phyloP scores from a whole-genome alignment of 2,888 invertebrate genomes.

The Nowickia ferox region DNA sequence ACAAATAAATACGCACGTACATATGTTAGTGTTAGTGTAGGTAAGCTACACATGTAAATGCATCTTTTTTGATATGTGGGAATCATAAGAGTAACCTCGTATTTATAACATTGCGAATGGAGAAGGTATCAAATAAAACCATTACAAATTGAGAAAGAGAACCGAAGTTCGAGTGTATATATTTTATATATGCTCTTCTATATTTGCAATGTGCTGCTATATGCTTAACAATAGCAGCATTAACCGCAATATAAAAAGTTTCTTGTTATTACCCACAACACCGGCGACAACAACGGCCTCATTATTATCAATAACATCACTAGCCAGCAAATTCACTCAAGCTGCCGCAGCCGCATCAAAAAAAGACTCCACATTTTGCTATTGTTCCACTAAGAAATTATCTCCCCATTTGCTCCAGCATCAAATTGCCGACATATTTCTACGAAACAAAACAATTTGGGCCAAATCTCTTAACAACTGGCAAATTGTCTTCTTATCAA shows the following conservation, averaged over 20 bases:
- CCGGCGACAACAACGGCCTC: slow-evolving; percentile 18
- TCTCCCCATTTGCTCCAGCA: slow-evolving; percentile 27
- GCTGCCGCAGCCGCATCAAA: slow-evolving; percentile 1
- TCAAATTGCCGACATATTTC: slow-evolving; percentile 18
- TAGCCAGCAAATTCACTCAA: neutral
- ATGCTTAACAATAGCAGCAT: slow-evolving; percentile 71
- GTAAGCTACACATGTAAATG: too few relatives aligned
- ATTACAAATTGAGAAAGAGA: slow-evolving; percentile 11
- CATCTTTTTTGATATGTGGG: too few relatives aligned
- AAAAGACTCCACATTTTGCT: slow-evolving; percentile 44
- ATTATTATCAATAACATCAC: slow-evolving; percentile 22
- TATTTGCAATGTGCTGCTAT: slow-evolving; percentile 69
- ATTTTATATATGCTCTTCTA: slow-evolving; percentile 58
- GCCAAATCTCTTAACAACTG: slow-evolving; percentile 77
- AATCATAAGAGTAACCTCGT: too few relatives aligned
- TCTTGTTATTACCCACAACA: slow-evolving; percentile 44
- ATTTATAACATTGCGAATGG: neutral
- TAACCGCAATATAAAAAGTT: slow-evolving; percentile 69
- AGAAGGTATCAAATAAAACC: slow-evolving; percentile 2
- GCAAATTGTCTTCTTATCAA: slow-evolving; percentile 81
- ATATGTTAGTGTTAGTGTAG: neutral
- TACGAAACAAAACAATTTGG: slow-evolving; percentile 23
- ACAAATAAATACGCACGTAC: neutral
- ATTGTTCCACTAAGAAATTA: slow-evolving; percentile 39
- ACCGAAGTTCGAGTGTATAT: slow-evolving; percentile 43